phyloP scores from a whole-genome alignment of 2,797 vertebrate genomes.

The Notamacropus eugenii region DNA sequence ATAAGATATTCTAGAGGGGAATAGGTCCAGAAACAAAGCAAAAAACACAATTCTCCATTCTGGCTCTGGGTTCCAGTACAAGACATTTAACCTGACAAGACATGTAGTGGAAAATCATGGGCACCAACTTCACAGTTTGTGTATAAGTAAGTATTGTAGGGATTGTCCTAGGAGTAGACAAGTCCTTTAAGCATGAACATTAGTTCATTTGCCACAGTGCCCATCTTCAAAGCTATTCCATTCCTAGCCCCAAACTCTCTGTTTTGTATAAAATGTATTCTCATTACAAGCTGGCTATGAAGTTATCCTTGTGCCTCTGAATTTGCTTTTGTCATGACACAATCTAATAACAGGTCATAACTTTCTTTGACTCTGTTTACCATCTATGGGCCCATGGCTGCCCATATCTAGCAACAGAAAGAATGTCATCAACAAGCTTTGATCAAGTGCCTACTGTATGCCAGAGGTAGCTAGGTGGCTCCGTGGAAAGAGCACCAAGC shows the following conservation, averaged over 20 bases:
- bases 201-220: background rate
- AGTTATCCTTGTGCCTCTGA: background rate
- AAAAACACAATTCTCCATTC: slow-evolving; percentile 74
- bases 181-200: background rate
- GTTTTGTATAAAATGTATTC: background rate
- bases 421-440: too few relatives aligned
- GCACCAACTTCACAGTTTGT: background rate
- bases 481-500: too few relatives aligned
- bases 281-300: background rate
- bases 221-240: background rate
- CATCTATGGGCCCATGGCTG: background rate
- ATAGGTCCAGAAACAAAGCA: slow-evolving; percentile 76
- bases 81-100: background rate
- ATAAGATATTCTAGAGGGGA: slow-evolving; percentile 63
- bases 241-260: background rate
- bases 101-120: background rate
- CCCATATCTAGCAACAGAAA: background rate
- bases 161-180: background rate
- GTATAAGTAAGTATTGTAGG: background rate
- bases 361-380: background rate
- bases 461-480: too few relatives aligned
- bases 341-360: background rate
- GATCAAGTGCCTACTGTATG: too few relatives aligned
- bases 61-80: accelerated
- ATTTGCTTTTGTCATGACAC: background rate